Evolutionary conservation across 2,888 invertebrate genomes (phyloP).

Genomic region (Miltochrista miniata): DNA sequence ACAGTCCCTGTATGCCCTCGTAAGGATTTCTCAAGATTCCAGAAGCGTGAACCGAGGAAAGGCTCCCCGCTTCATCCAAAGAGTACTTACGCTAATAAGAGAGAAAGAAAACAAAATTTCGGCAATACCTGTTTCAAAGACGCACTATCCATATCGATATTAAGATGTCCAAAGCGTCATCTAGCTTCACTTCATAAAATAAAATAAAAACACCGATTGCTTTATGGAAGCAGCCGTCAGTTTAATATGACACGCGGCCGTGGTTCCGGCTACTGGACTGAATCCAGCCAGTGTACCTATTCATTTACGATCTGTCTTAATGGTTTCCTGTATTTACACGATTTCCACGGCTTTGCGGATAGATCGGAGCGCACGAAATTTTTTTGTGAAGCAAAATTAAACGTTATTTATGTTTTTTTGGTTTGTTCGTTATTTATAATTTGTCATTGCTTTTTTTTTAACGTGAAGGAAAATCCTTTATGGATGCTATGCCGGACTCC

Average conservation of each 20-base stretch:
- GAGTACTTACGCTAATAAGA: no score
- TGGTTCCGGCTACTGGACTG: slow-evolving; percentile 43
- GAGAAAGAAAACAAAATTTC: no score
- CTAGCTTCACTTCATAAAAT: not conserved
- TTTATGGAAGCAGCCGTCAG: slow-evolving; percentile 10
- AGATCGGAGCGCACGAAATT: slow-evolving; percentile 2
- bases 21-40: no score
- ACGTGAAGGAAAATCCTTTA: no score
- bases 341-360: slow-evolving; percentile 14
- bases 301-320: slow-evolving; percentile 53
- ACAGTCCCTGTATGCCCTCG: no score
- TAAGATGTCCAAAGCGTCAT: not conserved
- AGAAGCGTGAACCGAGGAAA: no score
- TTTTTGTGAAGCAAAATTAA: not conserved
- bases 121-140: slow-evolving; percentile 23
- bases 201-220: not conserved
- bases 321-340: slow-evolving; percentile 63
- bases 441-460: no score
- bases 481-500: no score
- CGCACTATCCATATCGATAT: slow-evolving; percentile 17
- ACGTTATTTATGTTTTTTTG: not conserved
- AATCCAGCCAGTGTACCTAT: slow-evolving; percentile 27
- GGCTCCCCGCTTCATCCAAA: no score
- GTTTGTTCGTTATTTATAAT: no score
- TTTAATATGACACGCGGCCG: slow-evolving; percentile 32